These are phyloP conservation scores for Sphaeridia pumilis DNA, from an alignment of 2,888 invertebrate species.

Conservation along the genomic window DNA sequence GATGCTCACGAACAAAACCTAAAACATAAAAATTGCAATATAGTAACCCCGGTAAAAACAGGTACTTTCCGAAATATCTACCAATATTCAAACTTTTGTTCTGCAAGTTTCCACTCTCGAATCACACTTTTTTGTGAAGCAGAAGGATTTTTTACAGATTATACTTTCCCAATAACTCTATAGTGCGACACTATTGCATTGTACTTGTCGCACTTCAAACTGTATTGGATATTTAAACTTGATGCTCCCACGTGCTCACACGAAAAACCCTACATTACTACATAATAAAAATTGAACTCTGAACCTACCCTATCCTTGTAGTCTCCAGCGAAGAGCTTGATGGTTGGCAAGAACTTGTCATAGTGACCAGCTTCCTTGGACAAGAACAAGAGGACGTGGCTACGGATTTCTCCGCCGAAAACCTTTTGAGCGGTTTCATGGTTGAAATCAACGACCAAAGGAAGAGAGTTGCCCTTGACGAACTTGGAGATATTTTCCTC, in stretches of 20 bases:
- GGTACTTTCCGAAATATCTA: neutral
- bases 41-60: neutral
- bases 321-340: constrained; percentile 71
- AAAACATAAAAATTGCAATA: constrained; percentile 2
- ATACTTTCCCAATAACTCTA: constrained; percentile 32
- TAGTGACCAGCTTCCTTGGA: constrained; percentile 79
- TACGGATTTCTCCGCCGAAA: constrained; percentile 96
- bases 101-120: constrained; percentile 36
- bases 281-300: neutral
- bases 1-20: constrained; percentile 88
- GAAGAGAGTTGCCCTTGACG: constrained; percentile 70
- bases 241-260: constrained; percentile 12
- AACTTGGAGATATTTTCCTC: constrained; percentile 66
- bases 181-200: constrained; percentile 12
- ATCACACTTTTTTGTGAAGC: constrained; percentile 32
- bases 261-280: constrained; percentile 2
- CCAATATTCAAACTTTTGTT: constrained; percentile 16
- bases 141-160: constrained; percentile 34
- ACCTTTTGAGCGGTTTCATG: constrained; percentile 96
- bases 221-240: constrained; percentile 3
- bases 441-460: constrained; percentile 88
- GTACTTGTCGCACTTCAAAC: constrained; percentile 5
- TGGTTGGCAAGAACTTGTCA: constrained; percentile 62
- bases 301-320: constrained; percentile 69
- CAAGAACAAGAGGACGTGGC: constrained; percentile 88